A percentile compares a stretch with the other conserved stretches of the same genome.
phyloP scores from a whole-genome alignment of 2,113 vertebrate species.

The Dicerorhinus sumatrensis region DNA sequence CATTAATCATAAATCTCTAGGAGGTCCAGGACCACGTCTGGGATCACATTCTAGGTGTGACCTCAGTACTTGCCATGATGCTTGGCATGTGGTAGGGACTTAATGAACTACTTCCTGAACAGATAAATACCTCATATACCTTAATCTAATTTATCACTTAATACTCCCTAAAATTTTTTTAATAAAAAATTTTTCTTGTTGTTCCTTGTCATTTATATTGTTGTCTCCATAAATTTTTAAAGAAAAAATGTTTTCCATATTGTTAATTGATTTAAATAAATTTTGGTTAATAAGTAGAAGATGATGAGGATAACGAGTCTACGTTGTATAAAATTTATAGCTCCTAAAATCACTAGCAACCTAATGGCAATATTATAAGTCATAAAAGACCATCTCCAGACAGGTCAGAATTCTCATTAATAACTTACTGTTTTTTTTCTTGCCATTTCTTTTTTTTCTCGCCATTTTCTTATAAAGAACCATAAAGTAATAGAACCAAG shows the following conservation, averaged over 20 bases:
- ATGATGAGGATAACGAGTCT: neutral
- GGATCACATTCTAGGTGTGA: neutral
- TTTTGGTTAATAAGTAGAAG: neutral
- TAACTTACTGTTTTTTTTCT: neutral
- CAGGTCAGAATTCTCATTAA: neutral
- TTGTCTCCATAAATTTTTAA: neutral
- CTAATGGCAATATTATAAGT: neutral
- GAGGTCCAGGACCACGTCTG: neutral
- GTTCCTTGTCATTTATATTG: neutral
- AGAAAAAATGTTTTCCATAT: neutral
- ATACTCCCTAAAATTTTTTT: neutral
- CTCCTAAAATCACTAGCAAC: neutral
- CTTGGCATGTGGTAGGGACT: neutral
- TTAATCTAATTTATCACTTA: neutral
- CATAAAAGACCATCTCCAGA: neutral
- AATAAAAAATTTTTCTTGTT: neutral
- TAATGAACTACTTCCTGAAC: neutral
- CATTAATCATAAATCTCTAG: neutral
- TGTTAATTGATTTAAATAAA: neutral
- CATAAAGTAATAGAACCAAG: neutral
- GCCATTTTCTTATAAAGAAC: neutral
- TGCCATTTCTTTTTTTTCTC: neutral
- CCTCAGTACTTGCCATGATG: neutral
- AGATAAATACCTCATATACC: neutral
- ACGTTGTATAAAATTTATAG: neutral